Percentiles rank a stretch among this genome's conserved stretches.
phyloP scores from a whole-genome alignment of 2,797 vertebrate genomes.

The Pseudomugil tenellus region DNA sequence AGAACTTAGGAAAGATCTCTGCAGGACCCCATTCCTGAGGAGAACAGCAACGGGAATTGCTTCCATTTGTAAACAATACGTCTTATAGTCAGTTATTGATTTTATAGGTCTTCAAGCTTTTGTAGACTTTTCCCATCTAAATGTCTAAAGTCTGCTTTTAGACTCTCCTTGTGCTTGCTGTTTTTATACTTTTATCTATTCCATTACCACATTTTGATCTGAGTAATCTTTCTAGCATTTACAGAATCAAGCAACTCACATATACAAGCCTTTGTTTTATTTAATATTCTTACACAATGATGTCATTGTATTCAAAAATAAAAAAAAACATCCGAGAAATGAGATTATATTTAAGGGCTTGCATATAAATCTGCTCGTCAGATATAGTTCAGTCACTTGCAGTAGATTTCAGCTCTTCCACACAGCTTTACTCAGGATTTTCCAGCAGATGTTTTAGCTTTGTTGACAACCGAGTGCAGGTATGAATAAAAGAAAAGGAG shows the following conservation, averaged over 20 bases:
- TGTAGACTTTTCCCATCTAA: neutral
- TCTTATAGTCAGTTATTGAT: neutral
- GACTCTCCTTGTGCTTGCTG: neutral
- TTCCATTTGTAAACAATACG: neutral
- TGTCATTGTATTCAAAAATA: conserved; percentile 15
- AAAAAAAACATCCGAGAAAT: conserved; percentile 31
- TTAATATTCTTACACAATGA: conserved; percentile 10
- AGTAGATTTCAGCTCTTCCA: conserved; percentile 8
- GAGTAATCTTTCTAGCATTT: neutral
- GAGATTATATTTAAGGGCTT: neutral
- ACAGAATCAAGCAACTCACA: conserved; percentile 3
- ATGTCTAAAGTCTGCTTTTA: neutral
- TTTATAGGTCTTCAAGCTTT: neutral
- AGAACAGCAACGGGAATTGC: neutral
- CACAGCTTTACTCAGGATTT: conserved; percentile 73
- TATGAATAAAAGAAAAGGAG: conserved; percentile 96
- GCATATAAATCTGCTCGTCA: conserved; percentile 4
- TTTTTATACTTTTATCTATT: neutral
- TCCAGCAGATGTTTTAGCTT: conserved; percentile 85
- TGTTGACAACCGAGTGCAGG: conserved; percentile 90
- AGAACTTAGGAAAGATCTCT: neutral
- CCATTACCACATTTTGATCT: too few species aligned
- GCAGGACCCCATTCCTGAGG: neutral
- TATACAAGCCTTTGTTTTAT: conserved; percentile 21
- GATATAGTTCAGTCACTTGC: conserved; percentile 1